These are phyloP conservation scores for Schizaphis graminum DNA, from an alignment of 2,888 invertebrate genomes.

Conservation along the genomic window DNA sequence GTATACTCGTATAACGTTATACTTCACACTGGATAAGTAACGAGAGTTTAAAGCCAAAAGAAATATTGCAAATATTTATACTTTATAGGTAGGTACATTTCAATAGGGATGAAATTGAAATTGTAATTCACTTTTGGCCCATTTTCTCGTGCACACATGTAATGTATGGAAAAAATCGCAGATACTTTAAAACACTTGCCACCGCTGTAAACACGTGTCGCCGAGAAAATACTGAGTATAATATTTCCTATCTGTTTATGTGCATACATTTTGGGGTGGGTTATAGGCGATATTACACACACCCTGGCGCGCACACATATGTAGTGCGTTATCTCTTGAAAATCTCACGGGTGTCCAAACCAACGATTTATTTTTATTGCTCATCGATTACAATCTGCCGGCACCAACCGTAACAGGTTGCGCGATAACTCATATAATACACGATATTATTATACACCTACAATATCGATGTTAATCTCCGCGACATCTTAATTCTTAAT, in stretches of 20 bases:
- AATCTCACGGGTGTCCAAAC: constrained; percentile 48
- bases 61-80: constrained; percentile 21
- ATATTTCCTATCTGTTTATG: constrained; percentile 46
- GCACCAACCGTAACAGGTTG: constrained; percentile 17
- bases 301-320: background rate
- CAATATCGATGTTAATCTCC: background rate
- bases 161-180: constrained; percentile 49
- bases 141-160: background rate
- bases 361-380: constrained; percentile 60
- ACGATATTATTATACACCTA: background rate
- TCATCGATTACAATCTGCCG: constrained; percentile 53
- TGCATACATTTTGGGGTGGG: constrained; percentile 14
- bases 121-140: constrained; percentile 36
- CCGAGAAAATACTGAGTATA: background rate
- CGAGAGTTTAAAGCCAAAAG: constrained; percentile 43
- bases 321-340: background rate
- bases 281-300: constrained; percentile 48
- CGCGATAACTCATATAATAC: background rate
- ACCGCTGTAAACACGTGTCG: constrained; percentile 63
- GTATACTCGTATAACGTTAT: too few relatives aligned
- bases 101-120: constrained; percentile 48
- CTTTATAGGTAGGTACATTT: constrained; percentile 6
- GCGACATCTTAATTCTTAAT: constrained; percentile 25
- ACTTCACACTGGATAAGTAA: background rate
- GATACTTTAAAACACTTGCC: constrained; percentile 65